Percentiles rank a stretch among this genome's conserved stretches.
Conservation (phyloP, 2,113 vertebrate species). For the Australoheros scitulus region DNA sequence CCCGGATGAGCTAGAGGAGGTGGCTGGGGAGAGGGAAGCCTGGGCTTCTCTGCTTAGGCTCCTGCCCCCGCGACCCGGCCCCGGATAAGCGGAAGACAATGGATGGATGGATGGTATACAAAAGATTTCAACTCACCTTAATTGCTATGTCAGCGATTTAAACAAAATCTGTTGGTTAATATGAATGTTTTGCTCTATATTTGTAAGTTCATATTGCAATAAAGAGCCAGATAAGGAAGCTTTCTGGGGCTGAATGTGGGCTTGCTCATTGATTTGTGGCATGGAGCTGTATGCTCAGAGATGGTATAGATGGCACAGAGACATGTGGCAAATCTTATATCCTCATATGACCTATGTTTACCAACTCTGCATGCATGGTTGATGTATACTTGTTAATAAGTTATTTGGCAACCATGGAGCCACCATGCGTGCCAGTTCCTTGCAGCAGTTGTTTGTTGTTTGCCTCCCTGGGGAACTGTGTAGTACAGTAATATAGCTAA, state of each 20-base stretch:
- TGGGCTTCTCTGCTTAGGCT: no score
- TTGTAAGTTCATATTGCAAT: no score
- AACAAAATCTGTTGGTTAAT: background rate
- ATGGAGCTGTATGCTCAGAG: background rate
- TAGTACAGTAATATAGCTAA: background rate
- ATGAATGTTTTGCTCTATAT: no score
- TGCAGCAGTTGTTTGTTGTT: background rate
- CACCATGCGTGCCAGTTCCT: background rate
- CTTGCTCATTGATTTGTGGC: background rate
- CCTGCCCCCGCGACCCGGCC: no score
- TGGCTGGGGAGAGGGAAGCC: no score
- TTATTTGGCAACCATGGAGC: background rate
- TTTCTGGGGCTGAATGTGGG: background rate
- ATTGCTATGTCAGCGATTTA: background rate
- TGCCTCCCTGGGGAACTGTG: background rate
- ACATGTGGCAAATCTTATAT: no score
- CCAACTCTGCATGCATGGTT: background rate
- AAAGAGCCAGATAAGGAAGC: background rate
- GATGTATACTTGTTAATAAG: background rate
- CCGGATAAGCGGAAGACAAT: no score
- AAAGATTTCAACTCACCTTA: background rate
- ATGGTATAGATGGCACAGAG: background rate
- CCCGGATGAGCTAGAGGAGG: no score
- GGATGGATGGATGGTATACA: no score
- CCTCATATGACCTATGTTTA: no score